Evolutionary conservation across 64 coral and sea anemone species (phyloP).

Genomic region (Pocillopora damicornis): DNA sequence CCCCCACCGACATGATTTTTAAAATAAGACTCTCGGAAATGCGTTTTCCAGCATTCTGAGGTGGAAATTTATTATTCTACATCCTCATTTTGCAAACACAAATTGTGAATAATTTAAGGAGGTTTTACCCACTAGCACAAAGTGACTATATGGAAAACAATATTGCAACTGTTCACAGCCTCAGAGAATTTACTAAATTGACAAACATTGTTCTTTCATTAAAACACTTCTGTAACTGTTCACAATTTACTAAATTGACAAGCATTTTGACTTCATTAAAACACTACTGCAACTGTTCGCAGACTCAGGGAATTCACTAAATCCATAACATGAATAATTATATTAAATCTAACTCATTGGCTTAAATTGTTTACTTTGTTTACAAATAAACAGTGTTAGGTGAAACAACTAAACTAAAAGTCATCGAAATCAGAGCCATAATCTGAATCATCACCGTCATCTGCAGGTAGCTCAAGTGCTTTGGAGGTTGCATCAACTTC

Average conservation of each 20-base stretch:
- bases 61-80: slow-evolving; percentile 1
- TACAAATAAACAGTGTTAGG: background rate
- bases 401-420: background rate
- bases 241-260: slow-evolving; percentile 27
- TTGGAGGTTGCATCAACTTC: background rate
- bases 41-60: slow-evolving; percentile 37
- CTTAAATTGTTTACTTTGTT: background rate
- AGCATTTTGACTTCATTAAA: background rate
- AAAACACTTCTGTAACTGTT: background rate
- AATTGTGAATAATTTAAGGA: slow-evolving; percentile 18
- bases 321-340: background rate
- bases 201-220: slow-evolving; percentile 1
- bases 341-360: slow-evolving; percentile 1
- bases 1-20: background rate
- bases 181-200: slow-evolving; percentile 28
- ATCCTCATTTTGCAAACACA: slow-evolving; percentile 20
- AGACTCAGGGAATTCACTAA: background rate
- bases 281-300: background rate
- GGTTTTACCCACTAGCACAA: background rate
- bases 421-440: background rate
- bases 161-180: slow-evolving; percentile 2
- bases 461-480: background rate
- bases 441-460: background rate
- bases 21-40: slow-evolving; percentile 24
- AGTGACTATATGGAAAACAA: background rate